Conservation (phyloP, 2,888 invertebrate species). For the Caradrina kadenii region DNA sequence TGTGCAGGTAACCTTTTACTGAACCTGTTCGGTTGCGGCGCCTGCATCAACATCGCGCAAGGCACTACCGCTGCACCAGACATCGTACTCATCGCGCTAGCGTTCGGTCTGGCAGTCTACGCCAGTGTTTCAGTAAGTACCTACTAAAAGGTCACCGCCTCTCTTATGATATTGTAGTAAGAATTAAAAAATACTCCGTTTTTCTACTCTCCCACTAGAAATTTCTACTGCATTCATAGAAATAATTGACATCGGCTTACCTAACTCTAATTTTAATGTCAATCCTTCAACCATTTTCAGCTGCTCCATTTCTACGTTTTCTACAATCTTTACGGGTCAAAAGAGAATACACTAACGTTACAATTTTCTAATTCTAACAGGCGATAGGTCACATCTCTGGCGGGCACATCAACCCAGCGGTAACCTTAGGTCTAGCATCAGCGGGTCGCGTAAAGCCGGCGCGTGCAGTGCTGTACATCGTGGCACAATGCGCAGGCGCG, state of each 20-base stretch:
- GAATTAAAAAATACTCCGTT: background rate
- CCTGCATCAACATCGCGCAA: slow-evolving; percentile 91
- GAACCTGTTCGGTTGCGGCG: slow-evolving; percentile 97
- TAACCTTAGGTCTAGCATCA: slow-evolving; percentile 95
- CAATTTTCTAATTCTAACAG: slow-evolving; percentile 80
- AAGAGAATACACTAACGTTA: background rate
- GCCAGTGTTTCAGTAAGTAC: slow-evolving; percentile 93
- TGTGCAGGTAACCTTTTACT: slow-evolving; percentile 93
- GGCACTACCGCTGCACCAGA: slow-evolving; percentile 83
- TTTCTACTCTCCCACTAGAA: too few relatives aligned
- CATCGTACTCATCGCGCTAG: slow-evolving; percentile 94
- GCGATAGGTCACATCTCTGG: slow-evolving; percentile 96
- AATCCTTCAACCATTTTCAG: background rate
- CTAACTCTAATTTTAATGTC: too few relatives aligned
- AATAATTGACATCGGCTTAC: too few relatives aligned
- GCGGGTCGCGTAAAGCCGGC: slow-evolving; percentile 94
- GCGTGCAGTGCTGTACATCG: slow-evolving; percentile 94
- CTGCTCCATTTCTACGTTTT: background rate
- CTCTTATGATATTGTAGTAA: background rate
- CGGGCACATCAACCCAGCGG: slow-evolving; percentile 98
- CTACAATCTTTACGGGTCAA: background rate
- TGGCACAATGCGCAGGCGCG: slow-evolving; percentile 95
- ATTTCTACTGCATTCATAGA: too few relatives aligned
- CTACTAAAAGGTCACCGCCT: background rate
- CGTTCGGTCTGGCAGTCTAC: slow-evolving; percentile 96